Base-by-base conservation (phyloP, 1,140 invertebrate species). In the Aculops lycopersici region DNA sequence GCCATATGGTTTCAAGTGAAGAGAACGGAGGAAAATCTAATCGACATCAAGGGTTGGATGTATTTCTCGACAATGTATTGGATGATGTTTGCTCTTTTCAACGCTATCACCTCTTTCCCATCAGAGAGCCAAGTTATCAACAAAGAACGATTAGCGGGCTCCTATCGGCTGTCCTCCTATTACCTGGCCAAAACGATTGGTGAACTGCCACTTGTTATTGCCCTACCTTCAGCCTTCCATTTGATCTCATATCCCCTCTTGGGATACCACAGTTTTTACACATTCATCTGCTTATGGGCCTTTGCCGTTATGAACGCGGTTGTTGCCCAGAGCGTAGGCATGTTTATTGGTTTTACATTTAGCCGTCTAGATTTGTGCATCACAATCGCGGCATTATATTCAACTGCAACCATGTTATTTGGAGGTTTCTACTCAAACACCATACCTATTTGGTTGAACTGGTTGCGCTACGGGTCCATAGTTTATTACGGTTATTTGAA, bases 111-210 rank as follows among this genome's bases (percentile, higher is more conserved):
- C 49, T 71, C 73, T 54, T 70, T 77, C 66, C 74, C 74, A 39
- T 62, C 68, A 24, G 75, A 80, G 57, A 61, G 71, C 50, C 71
- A 74, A 56, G 73, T 80, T 1, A 70, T 80, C 41, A 72, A 72
- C 51, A 80, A 80, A 53, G 76, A 80, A 55, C 57, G 75, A 2
- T 58, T 68, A 44, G 73, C 73, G 15, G 76, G 75, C 20, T 70
- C 74, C 21, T 80, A 80, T 53, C 61, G 76, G 38, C 58, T 80
- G 21, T 78, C 74, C 18, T 73, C 76, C 4, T 79, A 77, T 53
- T 79, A 79, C 56, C 52, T 77, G 48, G 74, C 76, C 37, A 79
- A 78, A 60, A 76, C 76, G 70, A 64, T 74, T 36, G 74, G 74
- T 38, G 76, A 80, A 56, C 53, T 76, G 46, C 74, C 74, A 1